These are phyloP conservation scores for Dolichoris vasculosae DNA, from an alignment of 1,140 invertebrate genomes.

Conservation along the genomic window DNA sequence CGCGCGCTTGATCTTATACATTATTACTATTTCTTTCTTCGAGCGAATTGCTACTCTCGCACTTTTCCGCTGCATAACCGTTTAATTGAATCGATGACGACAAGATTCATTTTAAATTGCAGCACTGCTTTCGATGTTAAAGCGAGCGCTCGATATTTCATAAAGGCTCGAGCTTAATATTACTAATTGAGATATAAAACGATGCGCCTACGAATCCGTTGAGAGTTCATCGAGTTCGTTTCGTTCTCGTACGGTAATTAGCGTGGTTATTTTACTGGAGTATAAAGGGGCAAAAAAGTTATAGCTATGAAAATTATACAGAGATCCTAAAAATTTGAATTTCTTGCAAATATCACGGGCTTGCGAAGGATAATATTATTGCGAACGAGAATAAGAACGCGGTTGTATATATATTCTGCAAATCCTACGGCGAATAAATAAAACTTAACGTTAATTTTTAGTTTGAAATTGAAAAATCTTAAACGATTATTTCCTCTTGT, in stretches of 20 bases:
- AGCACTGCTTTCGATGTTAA: neutral
- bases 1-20: conserved; percentile 40
- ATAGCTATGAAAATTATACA: neutral
- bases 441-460: neutral
- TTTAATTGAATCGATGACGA: neutral
- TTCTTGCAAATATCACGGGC: neutral
- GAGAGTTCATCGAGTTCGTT: too few relatives aligned
- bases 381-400: neutral
- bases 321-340: neutral
- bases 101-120: neutral
- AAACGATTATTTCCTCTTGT: too few relatives aligned
- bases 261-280: too few relatives aligned
- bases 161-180: neutral
- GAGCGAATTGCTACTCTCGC: neutral
- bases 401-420: neutral
- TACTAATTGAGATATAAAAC: neutral
- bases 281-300: too few relatives aligned
- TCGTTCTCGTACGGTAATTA: too few relatives aligned
- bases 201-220: too few relatives aligned
- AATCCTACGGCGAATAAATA: neutral
- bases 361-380: neutral
- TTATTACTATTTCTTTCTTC: conserved; percentile 32
- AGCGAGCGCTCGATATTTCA: neutral
- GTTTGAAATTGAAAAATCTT: neutral
- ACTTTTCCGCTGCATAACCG: neutral